Percentiles rank a stretch among this genome's conserved stretches.
phyloP scores from a whole-genome alignment of 2,113 vertebrate species.

The Atrichornis clamosus region DNA sequence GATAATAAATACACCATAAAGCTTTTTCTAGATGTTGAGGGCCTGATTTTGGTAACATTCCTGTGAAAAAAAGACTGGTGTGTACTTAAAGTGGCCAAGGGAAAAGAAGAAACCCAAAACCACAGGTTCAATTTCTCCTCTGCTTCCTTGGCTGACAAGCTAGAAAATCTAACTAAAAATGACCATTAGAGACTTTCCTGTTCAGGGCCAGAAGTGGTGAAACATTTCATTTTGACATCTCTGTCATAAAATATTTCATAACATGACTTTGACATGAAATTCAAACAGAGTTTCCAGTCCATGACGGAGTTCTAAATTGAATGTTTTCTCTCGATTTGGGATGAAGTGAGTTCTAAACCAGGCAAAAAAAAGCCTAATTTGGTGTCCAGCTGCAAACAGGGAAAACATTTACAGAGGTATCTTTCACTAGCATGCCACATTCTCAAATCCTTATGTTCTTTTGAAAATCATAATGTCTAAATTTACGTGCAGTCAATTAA shows the following conservation, averaged over 20 bases:
- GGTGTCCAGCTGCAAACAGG: neutral
- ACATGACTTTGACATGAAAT: neutral
- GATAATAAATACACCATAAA: neutral
- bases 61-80: neutral
- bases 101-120: neutral
- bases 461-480: neutral
- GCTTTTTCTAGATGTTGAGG: neutral
- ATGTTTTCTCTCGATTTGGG: neutral
- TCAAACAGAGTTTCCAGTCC: neutral
- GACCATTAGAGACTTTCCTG: neutral
- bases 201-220: neutral
- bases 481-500: neutral
- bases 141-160: neutral
- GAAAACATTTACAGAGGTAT: neutral
- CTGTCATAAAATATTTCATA: conserved; percentile 9
- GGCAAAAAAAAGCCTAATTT: neutral
- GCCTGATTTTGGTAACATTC: neutral
- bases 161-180: conserved; percentile 15
- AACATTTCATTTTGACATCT: neutral
- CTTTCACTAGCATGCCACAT: neutral
- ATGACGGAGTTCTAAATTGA: neutral
- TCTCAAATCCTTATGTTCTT: neutral
- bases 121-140: neutral
- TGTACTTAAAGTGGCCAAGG: neutral
- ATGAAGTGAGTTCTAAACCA: neutral